Percentiles rank a stretch among this genome's conserved stretches.
Evolutionary conservation across 2,888 invertebrate genomes (phyloP).

Genomic region (Argyra leucocephala): DNA sequence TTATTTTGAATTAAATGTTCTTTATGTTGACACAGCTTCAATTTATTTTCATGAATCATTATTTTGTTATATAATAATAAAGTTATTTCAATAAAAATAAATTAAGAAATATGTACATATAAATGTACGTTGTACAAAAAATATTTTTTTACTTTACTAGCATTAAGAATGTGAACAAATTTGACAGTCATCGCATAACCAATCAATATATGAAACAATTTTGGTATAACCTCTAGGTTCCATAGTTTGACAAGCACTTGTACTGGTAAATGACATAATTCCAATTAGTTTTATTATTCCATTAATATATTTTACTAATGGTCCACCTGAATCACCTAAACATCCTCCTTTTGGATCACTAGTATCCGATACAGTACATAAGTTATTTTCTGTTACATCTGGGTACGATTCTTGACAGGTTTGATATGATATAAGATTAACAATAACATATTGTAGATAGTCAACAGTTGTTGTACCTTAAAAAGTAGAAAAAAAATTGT

Average conservation of each 20-base stretch:
- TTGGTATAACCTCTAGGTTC: background rate
- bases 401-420: background rate
- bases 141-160: too few relatives aligned
- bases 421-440: background rate
- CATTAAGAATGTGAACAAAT: background rate
- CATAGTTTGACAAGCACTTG: background rate
- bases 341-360: background rate
- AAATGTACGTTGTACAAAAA: too few relatives aligned
- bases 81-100: too few relatives aligned
- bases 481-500: too few relatives aligned
- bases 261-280: background rate
- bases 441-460: background rate
- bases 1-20: too few relatives aligned
- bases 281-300: background rate
- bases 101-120: too few relatives aligned
- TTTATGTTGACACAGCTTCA: too few relatives aligned
- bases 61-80: too few relatives aligned
- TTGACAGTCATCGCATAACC: background rate
- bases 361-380: background rate
- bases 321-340: background rate
- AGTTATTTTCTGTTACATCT: background rate
- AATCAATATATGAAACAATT: background rate
- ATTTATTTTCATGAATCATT: too few relatives aligned
- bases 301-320: background rate
- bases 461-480: background rate